Conservation (phyloP, 2,888 invertebrate genomes). For the Philonicus albiceps region DNA sequence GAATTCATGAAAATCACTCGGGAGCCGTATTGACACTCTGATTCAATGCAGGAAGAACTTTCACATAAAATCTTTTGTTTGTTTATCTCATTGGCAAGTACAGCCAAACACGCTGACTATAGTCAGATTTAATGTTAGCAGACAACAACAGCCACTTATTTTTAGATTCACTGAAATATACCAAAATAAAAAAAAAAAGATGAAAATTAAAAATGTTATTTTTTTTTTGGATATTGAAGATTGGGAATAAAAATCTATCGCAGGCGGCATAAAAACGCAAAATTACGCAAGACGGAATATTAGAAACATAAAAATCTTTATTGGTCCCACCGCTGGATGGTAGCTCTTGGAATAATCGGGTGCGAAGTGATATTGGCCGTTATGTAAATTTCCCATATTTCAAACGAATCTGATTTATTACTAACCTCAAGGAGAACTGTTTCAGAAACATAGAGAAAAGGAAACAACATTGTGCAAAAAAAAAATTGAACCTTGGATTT, state of each 20-base stretch:
- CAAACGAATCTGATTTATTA: neutral
- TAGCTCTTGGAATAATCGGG: neutral
- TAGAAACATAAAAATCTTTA: neutral
- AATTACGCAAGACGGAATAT: neutral
- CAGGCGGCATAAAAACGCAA: neutral
- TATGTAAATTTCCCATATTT: neutral
- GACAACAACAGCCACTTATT: conserved; percentile 25
- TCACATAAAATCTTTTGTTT: conserved; percentile 13
- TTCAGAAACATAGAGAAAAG: neutral
- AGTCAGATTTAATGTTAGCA: neutral
- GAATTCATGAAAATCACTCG: neutral
- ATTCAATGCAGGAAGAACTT: conserved; percentile 16
- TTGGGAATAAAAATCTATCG: neutral
- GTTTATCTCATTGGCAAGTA: conserved; percentile 20
- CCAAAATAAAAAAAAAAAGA: neutral
- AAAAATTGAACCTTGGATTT: neutral
- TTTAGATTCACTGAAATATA: conserved; percentile 21
- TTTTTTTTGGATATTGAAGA: neutral
- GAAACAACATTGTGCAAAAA: neutral
- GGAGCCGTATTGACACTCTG: conserved; percentile 9
- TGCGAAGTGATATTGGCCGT: neutral
- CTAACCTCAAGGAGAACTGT: neutral
- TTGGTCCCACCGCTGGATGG: neutral
- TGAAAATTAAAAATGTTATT: neutral
- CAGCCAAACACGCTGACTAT: neutral